phyloP scores from a whole-genome alignment of 2,113 vertebrate species.

The Onychostoma macrolepis region DNA sequence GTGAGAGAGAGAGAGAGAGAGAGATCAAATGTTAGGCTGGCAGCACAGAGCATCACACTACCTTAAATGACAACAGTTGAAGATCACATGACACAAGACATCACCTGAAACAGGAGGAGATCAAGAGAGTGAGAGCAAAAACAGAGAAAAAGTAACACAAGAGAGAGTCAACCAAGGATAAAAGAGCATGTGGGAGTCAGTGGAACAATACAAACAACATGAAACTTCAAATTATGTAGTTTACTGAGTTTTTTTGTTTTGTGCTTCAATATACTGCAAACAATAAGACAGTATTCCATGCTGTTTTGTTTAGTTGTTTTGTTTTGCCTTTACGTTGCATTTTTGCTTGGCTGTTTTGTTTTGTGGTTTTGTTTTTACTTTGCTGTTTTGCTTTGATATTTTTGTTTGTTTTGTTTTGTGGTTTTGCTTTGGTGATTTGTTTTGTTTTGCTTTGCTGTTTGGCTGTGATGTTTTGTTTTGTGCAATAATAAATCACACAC shows the following conservation, averaged over 20 bases:
- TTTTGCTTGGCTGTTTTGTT: neutral
- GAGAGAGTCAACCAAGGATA: neutral
- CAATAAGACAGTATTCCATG: neutral
- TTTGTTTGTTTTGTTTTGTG: too few species aligned
- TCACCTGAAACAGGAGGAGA: slow-evolving; percentile 22
- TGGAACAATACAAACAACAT: neutral
- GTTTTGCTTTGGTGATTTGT: neutral
- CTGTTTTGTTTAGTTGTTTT: neutral
- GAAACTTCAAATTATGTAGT: neutral
- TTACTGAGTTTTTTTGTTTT: neutral
- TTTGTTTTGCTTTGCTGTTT: neutral
- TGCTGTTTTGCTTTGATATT: too few species aligned
- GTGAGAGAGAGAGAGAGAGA: slow-evolving; percentile 2
- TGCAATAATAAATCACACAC: neutral
- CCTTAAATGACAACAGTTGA: slow-evolving; percentile 30
- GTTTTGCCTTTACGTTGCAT: neutral
- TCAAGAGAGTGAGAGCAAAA: slow-evolving; percentile 1
- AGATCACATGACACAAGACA: slow-evolving; percentile 29
- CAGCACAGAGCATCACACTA: slow-evolving; percentile 37
- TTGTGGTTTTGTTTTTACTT: neutral
- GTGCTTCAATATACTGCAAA: too few species aligned
- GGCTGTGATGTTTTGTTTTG: neutral
- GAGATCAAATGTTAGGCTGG: slow-evolving; percentile 49
- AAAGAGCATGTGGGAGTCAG: neutral
- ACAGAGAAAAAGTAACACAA: neutral